Conservation (phyloP, 1,140 invertebrate species). For the Zaprionus camerounensis region DNA sequence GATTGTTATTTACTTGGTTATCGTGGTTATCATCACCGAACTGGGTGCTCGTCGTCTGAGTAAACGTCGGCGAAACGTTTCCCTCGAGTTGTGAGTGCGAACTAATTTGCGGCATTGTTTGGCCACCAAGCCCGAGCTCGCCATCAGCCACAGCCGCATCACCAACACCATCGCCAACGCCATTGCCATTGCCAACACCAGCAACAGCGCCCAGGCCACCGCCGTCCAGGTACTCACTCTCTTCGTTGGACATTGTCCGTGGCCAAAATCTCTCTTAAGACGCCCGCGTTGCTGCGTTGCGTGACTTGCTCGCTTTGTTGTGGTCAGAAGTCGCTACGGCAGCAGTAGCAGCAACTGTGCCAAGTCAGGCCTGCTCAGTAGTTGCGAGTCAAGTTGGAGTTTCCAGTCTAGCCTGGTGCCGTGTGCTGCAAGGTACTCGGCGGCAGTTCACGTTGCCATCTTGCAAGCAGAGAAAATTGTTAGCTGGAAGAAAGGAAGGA, state of each 20-base stretch:
- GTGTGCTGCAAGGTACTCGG: conserved; percentile 19
- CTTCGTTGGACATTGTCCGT: conserved; percentile 73
- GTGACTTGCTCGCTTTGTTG: conserved; percentile 63
- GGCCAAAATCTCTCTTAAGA: conserved; percentile 51
- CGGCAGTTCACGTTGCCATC: conserved; percentile 9
- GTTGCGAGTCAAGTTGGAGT: background rate
- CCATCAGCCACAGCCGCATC: conserved; percentile 59
- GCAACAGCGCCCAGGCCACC: conserved; percentile 40
- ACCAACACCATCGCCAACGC: conserved; percentile 49
- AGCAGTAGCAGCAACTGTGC: conserved; percentile 25
- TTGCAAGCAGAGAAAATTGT: background rate
- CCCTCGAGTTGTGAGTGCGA: conserved; percentile 82
- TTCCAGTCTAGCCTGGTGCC: conserved; percentile 25
- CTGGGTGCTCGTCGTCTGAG: conserved; percentile 60
- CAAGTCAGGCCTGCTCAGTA: background rate
- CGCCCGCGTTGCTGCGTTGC: conserved; percentile 50
- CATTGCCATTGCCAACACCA: conserved; percentile 49
- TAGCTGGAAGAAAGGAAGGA: background rate
- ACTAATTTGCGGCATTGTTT: conserved; percentile 84
- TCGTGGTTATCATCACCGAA: conserved; percentile 74
- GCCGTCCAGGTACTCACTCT: conserved; percentile 66
- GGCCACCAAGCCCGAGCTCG: conserved; percentile 70
- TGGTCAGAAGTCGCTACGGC: conserved; percentile 70
- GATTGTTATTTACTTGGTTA: conserved; percentile 54
- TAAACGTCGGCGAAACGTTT: conserved; percentile 77